Conservation (phyloP, 2,888 invertebrate species). For the Trachelus iudaicus region DNA sequence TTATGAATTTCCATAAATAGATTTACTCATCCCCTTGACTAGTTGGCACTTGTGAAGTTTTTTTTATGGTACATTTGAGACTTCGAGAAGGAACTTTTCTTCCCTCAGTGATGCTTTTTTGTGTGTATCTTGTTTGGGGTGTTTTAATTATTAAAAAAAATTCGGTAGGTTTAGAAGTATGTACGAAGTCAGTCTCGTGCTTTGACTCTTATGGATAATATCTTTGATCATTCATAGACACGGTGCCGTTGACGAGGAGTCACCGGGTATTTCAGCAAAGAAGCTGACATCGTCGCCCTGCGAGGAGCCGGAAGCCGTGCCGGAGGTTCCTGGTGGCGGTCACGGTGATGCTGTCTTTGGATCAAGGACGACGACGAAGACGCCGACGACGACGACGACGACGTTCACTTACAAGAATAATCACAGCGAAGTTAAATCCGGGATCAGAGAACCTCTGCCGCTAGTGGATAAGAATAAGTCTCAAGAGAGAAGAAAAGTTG, state of each 20-base stretch:
- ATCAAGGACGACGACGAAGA: constrained; percentile 18
- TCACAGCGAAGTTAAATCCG: background rate
- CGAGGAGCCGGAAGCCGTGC: constrained; percentile 18
- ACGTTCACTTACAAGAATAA: background rate
- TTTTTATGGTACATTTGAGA: background rate
- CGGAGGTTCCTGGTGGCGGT: constrained; percentile 32
- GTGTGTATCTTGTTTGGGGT: too few species aligned
- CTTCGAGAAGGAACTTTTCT: background rate
- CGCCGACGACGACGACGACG: constrained; percentile 14
- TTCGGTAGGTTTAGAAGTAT: accelerated
- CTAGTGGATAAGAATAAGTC: background rate
- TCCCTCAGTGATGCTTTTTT: too few species aligned
- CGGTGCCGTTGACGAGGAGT: constrained; percentile 66
- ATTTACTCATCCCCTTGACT: too few species aligned
- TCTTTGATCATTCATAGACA: constrained; percentile 56
- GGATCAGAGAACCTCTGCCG: background rate
- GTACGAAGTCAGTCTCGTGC: background rate
- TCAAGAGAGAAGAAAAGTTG: background rate
- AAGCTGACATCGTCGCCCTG: constrained; percentile 23
- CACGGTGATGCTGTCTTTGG: constrained; percentile 35
- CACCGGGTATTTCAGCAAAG: constrained; percentile 49
- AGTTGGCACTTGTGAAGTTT: background rate
- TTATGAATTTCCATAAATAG: too few species aligned
- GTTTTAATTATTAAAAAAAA: too few species aligned
- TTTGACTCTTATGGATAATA: background rate